Evolutionary conservation across 2,797 vertebrate genomes (phyloP).

Genomic region (Arctocebus calabarensis): DNA sequence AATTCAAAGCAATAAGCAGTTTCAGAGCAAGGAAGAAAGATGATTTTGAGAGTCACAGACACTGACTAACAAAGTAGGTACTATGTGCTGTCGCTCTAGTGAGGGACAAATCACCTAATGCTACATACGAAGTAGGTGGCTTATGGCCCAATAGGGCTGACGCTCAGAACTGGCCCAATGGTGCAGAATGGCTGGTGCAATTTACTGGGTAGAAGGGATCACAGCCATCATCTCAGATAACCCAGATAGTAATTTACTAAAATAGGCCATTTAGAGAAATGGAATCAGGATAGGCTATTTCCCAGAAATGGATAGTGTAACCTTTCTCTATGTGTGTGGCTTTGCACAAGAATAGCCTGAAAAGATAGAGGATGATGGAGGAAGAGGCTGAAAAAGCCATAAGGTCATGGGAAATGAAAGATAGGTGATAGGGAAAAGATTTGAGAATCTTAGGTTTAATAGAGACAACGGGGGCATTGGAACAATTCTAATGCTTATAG

Average conservation of each 20-base stretch:
- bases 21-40: conserved; percentile 47
- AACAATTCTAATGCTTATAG: background rate
- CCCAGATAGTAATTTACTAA: conserved; percentile 58
- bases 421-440: background rate
- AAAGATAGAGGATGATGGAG: conserved; percentile 27
- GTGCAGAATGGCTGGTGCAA: background rate
- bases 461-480: background rate
- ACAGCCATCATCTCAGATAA: conserved; percentile 56
- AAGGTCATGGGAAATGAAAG: conserved; percentile 33
- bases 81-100: background rate
- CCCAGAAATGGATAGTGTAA: conserved; percentile 46
- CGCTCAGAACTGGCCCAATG: background rate
- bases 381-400: conserved; percentile 2
- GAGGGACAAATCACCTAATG: background rate
- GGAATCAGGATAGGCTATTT: conserved; percentile 65
- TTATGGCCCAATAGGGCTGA: background rate
- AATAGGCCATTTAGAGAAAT: conserved; percentile 78
- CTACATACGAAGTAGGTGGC: background rate
- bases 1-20: background rate
- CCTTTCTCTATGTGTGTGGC: conserved; percentile 56
- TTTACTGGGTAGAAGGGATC: background rate
- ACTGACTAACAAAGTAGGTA: background rate
- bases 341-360: conserved; percentile 32
- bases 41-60: background rate
- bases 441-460: background rate